phyloP scores from a whole-genome alignment of 2,888 invertebrate species.

The Diploptera punctata region DNA sequence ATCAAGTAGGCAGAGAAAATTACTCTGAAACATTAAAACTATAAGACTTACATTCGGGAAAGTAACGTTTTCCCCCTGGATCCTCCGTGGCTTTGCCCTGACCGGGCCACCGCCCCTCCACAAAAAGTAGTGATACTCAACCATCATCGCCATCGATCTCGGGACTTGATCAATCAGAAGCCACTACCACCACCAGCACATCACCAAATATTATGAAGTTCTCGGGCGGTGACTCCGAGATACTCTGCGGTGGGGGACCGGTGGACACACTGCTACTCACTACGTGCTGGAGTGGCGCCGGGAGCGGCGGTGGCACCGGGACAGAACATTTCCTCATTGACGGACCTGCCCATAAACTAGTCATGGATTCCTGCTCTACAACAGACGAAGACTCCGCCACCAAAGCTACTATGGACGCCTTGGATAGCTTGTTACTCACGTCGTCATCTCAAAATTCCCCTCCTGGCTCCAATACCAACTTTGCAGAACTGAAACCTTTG shows the following conservation, averaged over 20 bases:
- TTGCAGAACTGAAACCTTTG: constrained; percentile 84
- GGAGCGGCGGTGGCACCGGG: constrained; percentile 57
- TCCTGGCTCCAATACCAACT: constrained; percentile 59
- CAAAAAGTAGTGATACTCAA: constrained; percentile 36
- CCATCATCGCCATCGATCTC: constrained; percentile 21
- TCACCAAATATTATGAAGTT: constrained; percentile 47
- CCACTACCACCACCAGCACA: constrained; percentile 28
- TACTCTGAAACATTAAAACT: no score
- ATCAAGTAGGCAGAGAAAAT: no score
- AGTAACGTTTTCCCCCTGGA: constrained; percentile 38
- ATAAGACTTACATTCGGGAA: background rate
- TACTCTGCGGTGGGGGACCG: constrained; percentile 46
- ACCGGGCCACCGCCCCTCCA: constrained; percentile 47
- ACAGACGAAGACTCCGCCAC: constrained; percentile 48
- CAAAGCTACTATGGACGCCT: constrained; percentile 66
- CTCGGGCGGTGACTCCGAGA: constrained; percentile 48
- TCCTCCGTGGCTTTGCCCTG: constrained; percentile 42
- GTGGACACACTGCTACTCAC: constrained; percentile 76
- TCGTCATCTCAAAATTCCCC: constrained; percentile 53
- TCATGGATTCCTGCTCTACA: constrained; percentile 37
- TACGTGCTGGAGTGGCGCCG: constrained; percentile 69
- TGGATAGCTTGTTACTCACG: constrained; percentile 69
- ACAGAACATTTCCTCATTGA: constrained; percentile 50
- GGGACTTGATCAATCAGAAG: constrained; percentile 15
- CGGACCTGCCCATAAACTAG: constrained; percentile 51